Base-by-base conservation (phyloP, 2,888 invertebrate genomes). In the Acronicta psi region DNA sequence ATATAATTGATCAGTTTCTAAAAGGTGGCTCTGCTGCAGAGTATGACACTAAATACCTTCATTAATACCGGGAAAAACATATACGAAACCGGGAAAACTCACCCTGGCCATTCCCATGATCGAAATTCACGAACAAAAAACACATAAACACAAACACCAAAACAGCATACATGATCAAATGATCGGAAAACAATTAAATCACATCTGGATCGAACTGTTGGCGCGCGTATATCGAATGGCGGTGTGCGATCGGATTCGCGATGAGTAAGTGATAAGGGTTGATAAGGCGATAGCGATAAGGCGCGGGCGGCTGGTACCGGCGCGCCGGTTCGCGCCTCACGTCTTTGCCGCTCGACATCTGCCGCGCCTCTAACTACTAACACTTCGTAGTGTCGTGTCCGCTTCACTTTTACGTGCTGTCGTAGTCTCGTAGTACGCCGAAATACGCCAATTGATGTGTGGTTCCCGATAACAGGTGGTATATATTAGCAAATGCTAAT, bases 251-350 rank as follows among this genome's bases (percentile, higher is more conserved):
- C 81, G 85, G 89, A 88, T 92, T 92, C 84, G 93, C 93, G 92
- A 91, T 91, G 90, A 83, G 86, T 86, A 82, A 82, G 52, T 88
- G 93, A 92, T 93, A 92, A 90, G 86, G 84, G 83, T 79, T 89
- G 92, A 93, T 93, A 93, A 92, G 83, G 80, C 81, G 88, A 89
- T 90, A 89, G 80, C 75, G 89, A 90, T 91, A 90, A 85, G 69
- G 69, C 79, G 80, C 75, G 78, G 80, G 80, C 80, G 75, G 78
- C 82, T 81, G 46, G 70, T 54, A 69, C 67, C 83, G 76, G 80
- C 81, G 77, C 84, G 84, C 82, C 73, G 73, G 70, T 73, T 76
- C 80, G 79, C 79, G 69, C 73, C 73, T 59, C 69, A 82, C 91
- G 89, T 84, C 87, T 87, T 80, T 64, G 75, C 86, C 75, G 75